Evolutionary conservation across 2,113 vertebrate genomes (phyloP).

Genomic region (Pelusios castaneus): DNA sequence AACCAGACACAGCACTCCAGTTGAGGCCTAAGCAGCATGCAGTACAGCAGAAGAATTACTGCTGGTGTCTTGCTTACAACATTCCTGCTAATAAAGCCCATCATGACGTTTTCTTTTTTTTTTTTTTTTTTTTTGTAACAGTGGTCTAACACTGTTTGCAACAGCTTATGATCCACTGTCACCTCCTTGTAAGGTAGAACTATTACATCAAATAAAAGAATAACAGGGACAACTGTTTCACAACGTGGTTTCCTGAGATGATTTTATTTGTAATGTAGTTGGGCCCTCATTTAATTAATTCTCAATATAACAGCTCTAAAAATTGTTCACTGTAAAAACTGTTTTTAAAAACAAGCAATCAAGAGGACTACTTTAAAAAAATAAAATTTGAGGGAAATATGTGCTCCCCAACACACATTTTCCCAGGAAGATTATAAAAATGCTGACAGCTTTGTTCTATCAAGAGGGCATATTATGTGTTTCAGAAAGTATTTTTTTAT

Average conservation of each 20-base stretch:
- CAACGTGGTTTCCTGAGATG: background rate
- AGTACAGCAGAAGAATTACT: no score
- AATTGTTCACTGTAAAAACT: background rate
- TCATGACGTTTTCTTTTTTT: no score
- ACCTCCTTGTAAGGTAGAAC: no score
- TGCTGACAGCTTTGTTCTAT: conserved; percentile 27
- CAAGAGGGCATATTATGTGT: conserved; percentile 9
- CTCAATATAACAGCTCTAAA: background rate
- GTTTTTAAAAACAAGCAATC: conserved; percentile 2
- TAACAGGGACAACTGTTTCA: background rate
- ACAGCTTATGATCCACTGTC: no score
- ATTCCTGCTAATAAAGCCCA: no score
- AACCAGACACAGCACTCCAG: no score
- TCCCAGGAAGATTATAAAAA: conserved; percentile 24
- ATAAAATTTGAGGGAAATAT: background rate
- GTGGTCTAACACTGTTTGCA: no score
- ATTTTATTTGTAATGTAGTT: background rate
- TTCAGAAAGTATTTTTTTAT: conserved; percentile 39
- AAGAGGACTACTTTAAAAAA: background rate
- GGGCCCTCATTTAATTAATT: background rate
- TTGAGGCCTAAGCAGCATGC: no score
- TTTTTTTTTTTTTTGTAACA: no score
- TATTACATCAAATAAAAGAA: background rate
- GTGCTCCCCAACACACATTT: background rate
- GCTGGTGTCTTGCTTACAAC: no score